phyloP scores from a whole-genome alignment of 1,140 invertebrate genomes.

The Manduca sexta region DNA sequence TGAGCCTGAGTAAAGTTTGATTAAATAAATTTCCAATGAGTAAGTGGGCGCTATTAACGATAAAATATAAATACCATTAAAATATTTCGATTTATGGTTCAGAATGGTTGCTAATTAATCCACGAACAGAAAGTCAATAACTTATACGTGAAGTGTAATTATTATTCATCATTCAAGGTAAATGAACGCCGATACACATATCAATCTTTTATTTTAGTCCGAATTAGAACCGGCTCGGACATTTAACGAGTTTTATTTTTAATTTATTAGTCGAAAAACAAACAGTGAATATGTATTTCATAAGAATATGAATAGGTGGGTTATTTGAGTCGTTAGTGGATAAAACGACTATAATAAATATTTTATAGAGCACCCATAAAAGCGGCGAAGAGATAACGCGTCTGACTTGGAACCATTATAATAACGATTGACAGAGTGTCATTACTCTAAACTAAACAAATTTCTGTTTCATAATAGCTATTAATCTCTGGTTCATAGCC shows the following conservation, averaged over 20 bases:
- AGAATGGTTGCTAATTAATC: conserved; percentile 46
- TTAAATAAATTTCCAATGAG: background rate
- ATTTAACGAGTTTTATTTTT: conserved; percentile 37
- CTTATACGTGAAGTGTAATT: conserved; percentile 48
- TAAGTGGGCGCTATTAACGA: conserved; percentile 3
- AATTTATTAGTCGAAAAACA: conserved; percentile 41
- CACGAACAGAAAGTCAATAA: conserved; percentile 50
- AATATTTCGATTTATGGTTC: conserved; percentile 42
- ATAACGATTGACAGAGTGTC: conserved; percentile 63
- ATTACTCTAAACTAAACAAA: conserved; percentile 46
- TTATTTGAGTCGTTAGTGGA: conserved; percentile 54
- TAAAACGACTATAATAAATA: conserved; percentile 50
- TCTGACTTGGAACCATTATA: conserved; percentile 37
- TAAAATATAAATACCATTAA: conserved; percentile 23
- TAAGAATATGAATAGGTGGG: conserved; percentile 50
- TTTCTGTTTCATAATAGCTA: conserved; percentile 14
- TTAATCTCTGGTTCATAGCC: background rate
- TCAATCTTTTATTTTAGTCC: conserved; percentile 59
- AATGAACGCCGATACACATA: conserved; percentile 55
- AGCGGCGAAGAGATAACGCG: conserved; percentile 25
- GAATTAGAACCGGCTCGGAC: conserved; percentile 40
- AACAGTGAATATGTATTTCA: conserved; percentile 47
- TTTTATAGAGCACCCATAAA: conserved; percentile 65
- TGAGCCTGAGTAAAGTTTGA: too few species aligned
- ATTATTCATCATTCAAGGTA: conserved; percentile 64